Conservation (phyloP, 2,797 vertebrate genomes). For the Meriones psammophilus region DNA sequence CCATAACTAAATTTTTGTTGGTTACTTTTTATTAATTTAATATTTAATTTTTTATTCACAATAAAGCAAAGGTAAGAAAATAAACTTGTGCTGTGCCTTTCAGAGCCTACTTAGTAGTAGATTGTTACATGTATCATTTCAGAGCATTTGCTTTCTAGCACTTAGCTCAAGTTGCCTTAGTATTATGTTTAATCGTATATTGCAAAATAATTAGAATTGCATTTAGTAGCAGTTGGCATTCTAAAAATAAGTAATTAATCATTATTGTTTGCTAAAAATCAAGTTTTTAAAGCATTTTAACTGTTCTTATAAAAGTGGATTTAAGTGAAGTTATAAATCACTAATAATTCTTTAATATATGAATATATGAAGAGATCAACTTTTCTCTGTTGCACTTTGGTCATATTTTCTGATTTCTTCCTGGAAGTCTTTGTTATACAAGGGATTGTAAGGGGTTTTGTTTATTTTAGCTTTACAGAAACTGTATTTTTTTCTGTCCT, state of each 20-base stretch:
- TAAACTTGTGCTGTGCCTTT: constrained; percentile 19
- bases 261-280: background rate
- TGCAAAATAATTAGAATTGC: background rate
- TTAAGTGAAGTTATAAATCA: constrained; percentile 12
- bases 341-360: constrained; percentile 27
- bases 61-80: constrained; percentile 2
- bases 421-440: background rate
- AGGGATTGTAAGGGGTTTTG: background rate
- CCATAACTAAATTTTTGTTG: constrained; percentile 10
- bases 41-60: constrained; percentile 20
- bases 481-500: background rate
- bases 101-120: background rate
- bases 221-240: constrained; percentile 11
- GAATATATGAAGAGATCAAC: constrained; percentile 19
- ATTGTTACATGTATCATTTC: background rate
- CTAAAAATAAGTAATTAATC: constrained; percentile 46
- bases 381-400: background rate
- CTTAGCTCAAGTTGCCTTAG: background rate
- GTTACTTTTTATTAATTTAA: constrained; percentile 23
- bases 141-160: background rate
- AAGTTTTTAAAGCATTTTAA: constrained; percentile 10
- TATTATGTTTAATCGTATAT: background rate
- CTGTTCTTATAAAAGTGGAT: background rate
- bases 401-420: constrained; percentile 36
- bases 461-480: background rate